Evolutionary conservation across 2,797 vertebrate species (phyloP), one percentile per base, ranked within the genome.

Genomic region (Sebastes cheni): DNA sequence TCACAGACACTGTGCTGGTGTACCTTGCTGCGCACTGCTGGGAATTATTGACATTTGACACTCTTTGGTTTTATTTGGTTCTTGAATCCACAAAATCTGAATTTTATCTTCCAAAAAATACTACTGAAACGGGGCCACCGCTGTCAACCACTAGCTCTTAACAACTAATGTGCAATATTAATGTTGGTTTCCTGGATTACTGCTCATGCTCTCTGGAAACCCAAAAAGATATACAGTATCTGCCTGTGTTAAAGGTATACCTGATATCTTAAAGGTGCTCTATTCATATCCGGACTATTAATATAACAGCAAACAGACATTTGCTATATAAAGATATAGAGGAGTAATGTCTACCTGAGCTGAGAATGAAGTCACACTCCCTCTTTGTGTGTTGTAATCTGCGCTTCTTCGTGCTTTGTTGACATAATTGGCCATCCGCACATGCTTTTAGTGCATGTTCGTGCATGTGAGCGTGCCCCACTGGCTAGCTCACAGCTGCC

Each of bases 61-160:
- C 23, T 36, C 8, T 25, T 42, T 25, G 9, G 2, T 29, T 75
- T 71, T 68, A 34, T 61, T 69, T 59, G 12, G 16, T 27, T 66
- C 10, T 29, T 71, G 22, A 79, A 75, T 65, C 30, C 32, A 70
- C 55, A 27, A 73, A 80, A 50, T 62, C 25, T 2, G 46, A 69
- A 3, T 36, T 32, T 62, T 72, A 34, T 46, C 29, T 11, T 76
- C 16, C 29, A 59, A 61, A 65, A 42, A 55, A 5, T 3, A 6
- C 39, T n/a, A 56, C n/a, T 72, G 6, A 73, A 73, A 29, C 59
- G 6, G 77, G 18, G 30, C 23, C 20, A 36, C 54, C 27, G 14
- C 72, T 75, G 23, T 72, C 50, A 52, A 30, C 50, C 75, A 13
- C 30, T 34, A 46, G 30, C n/a, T 23, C n/a, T 67, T 34, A 82